Percentiles rank a stretch among this genome's conserved stretches.
These are phyloP conservation scores for Magallana gigas DNA, from an alignment of 1,140 invertebrate genomes.

Conservation along the genomic window DNA sequence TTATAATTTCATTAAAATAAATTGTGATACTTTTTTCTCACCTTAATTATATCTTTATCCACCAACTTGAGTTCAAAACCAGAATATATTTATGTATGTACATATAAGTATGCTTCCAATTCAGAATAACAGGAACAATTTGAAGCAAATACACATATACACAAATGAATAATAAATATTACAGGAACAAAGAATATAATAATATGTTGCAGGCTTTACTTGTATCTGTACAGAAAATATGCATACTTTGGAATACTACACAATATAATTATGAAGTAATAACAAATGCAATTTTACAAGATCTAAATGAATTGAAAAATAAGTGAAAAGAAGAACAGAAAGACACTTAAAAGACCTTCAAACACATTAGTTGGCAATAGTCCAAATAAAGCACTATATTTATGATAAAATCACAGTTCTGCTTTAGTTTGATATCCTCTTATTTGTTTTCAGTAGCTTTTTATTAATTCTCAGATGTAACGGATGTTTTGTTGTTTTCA, in stretches of 20 bases:
- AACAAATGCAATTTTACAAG: too few species aligned
- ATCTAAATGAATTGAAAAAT: too few species aligned
- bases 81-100: neutral
- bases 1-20: neutral
- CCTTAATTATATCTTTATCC: neutral
- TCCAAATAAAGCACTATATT: conserved; percentile 20
- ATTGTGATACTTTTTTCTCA: neutral
- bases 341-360: too few species aligned
- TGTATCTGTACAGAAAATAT: neutral
- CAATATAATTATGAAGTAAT: too few species aligned
- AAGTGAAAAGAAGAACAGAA: too few species aligned
- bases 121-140: neutral
- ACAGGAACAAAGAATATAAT: too few species aligned
- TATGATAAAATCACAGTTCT: conserved; percentile 2
- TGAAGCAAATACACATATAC: neutral
- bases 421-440: neutral
- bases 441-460: neutral
- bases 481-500: neutral
- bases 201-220: too few species aligned
- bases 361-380: too few species aligned
- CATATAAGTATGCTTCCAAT: neutral
- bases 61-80: neutral
- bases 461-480: neutral
- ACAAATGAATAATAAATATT: too few species aligned
- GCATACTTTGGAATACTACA: neutral